Conservation (phyloP, 2,797 vertebrate genomes). For the Pipistrellus pipistrellus region DNA sequence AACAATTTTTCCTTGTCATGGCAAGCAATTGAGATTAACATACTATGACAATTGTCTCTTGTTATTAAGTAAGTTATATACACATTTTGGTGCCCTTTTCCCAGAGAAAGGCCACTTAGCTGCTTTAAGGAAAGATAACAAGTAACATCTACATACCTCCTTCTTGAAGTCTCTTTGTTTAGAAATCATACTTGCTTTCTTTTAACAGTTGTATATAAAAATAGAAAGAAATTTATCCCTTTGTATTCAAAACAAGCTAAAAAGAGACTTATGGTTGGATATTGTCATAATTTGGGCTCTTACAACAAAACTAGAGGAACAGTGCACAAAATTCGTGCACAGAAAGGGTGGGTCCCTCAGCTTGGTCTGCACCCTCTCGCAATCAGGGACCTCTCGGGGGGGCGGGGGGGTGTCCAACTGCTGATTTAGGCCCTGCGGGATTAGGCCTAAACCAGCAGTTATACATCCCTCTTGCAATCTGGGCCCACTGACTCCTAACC, state of each 20-base stretch:
- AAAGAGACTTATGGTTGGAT: not conserved
- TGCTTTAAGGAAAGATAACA: not conserved
- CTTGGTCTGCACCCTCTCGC: too few relatives aligned
- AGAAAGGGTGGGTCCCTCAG: too few relatives aligned
- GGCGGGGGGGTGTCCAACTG: too few relatives aligned
- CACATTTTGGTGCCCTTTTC: not conserved
- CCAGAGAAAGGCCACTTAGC: not conserved
- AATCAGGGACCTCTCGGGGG: too few relatives aligned
- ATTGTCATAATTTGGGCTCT: not conserved
- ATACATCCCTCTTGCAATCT: too few relatives aligned
- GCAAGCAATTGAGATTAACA: not conserved
- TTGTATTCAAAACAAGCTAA: conserved; percentile 35
- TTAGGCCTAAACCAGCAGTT: too few relatives aligned
- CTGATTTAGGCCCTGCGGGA: too few relatives aligned
- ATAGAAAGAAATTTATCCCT: conserved; percentile 12
- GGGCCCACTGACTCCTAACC: too few relatives aligned
- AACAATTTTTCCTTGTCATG: not conserved
- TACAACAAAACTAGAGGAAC: not conserved
- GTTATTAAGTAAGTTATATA: not conserved
- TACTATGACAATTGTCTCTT: not conserved
- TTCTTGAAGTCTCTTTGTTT: not conserved
- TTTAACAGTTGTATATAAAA: conserved; percentile 19
- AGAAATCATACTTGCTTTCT: not conserved
- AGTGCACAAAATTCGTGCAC: too few relatives aligned
- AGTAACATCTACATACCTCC: not conserved